Percentiles rank a stretch among this genome's conserved stretches.
phyloP scores from a whole-genome alignment of 2,113 vertebrate genomes.

The Megaleporinus macrocephalus region DNA sequence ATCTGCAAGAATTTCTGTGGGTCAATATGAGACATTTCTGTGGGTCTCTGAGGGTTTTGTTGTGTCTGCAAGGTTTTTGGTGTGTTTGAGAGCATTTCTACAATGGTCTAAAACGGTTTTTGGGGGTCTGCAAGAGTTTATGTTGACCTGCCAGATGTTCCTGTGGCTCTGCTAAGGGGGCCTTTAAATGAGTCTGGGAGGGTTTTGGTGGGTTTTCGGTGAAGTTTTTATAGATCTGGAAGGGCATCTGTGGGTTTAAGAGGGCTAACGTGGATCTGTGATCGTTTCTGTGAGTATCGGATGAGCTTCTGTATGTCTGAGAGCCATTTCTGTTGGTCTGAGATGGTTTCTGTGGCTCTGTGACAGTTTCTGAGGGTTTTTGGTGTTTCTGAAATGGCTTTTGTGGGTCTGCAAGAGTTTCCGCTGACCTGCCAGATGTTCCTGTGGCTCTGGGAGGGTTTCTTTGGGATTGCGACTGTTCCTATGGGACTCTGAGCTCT shows the following conservation, averaged over 20 bases:
- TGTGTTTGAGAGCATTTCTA: neutral
- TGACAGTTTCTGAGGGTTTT: neutral
- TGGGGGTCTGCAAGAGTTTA: neutral
- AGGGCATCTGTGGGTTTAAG: neutral
- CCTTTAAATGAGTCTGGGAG: too few relatives aligned
- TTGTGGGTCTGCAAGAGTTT: neutral
- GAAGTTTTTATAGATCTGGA: too few relatives aligned
- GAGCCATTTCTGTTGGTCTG: neutral
- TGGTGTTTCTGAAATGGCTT: too few relatives aligned
- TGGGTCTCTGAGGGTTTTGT: neutral
- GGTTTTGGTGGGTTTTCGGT: too few relatives aligned
- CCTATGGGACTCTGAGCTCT: neutral
- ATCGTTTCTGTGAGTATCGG: neutral
- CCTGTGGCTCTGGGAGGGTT: neutral
- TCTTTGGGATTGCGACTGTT: neutral
- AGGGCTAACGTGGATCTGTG: neutral
- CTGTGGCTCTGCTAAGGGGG: neutral
- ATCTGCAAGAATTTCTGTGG: neutral
- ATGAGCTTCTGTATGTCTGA: too few relatives aligned
- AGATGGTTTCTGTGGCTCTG: neutral
- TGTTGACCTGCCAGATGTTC: neutral
- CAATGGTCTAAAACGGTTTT: neutral
- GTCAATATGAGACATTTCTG: neutral
- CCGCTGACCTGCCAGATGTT: neutral
- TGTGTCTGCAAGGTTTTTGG: neutral